Base-by-base conservation (phyloP, 2,797 vertebrate genomes). In the Delichon dasypus region DNA sequence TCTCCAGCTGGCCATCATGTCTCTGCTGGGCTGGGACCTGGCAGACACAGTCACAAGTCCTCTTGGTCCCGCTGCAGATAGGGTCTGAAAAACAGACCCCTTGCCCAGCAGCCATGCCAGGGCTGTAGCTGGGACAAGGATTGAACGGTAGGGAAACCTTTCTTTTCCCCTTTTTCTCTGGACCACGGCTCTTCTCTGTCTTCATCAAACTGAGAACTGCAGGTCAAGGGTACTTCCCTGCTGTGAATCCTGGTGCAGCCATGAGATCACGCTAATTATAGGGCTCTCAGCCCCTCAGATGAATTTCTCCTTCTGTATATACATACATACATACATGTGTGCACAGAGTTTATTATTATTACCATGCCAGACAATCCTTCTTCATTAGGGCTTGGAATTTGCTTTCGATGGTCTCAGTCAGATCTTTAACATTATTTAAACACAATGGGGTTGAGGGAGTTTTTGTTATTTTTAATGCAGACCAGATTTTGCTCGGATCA, bases 371-470 rank as follows among this genome's bases (percentile, higher is more conserved):
- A 94, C 93, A 94, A 95, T 94, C 93, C 54, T 94, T 96, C 93
- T 93, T 95, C 95, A 95, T 97, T 95, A 96, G 72, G 57, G 42
- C 38, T 58, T 90, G 96, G 92, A 96, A 96, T 93, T 89, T 90
- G 89, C 84, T 95, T 87, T 95, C 8, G 2, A 74, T 93, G 89
- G 68, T 77, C 94, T 89, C 87, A 95, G 84, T 96, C 68, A 92
- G 78, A 94, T 94, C 90, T 75, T 90, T 94, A 94, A 80, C 81
- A 9, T 94, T 93, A 93, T 93, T 97, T 95, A 92, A 97, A 95
- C 72, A 90, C 65, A 93, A 88, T 74, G 84, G 64, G 65, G 85
- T 95, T 90, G 89, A 82, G 51, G 74, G 47, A 67, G 81, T 67
- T 95, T 95, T 94, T 93, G 67, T 87, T 96, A 62, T 89, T 96